phyloP scores from a whole-genome alignment of 2,797 vertebrate species.

The Hydrolagus colliei region DNA sequence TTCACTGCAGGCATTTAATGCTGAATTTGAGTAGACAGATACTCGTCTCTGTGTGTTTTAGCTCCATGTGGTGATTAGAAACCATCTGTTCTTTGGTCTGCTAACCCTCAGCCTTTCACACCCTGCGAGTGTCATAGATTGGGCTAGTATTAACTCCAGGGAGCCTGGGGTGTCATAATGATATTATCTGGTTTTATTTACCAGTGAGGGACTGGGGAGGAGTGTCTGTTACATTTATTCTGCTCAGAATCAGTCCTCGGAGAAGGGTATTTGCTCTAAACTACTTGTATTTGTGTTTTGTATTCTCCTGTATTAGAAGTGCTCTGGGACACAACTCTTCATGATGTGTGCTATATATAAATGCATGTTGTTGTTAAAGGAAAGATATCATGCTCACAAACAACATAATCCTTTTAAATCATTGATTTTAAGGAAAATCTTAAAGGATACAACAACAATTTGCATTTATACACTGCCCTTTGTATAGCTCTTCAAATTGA shows the following conservation, averaged over 20 bases:
- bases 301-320: no score
- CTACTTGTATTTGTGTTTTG: not conserved
- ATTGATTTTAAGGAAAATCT: not conserved
- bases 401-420: not conserved
- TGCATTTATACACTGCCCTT: not conserved
- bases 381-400: not conserved
- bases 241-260: not conserved
- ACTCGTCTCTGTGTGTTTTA: conserved; percentile 60
- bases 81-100: conserved; percentile 59
- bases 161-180: conserved; percentile 39
- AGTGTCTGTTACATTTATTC: not conserved
- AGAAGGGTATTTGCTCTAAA: not conserved
- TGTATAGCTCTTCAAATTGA: not conserved
- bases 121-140: conserved; percentile 44
- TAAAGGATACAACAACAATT: not conserved
- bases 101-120: conserved; percentile 47
- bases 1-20: conserved; percentile 33
- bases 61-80: conserved; percentile 60
- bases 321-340: no score
- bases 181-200: conserved; percentile 43
- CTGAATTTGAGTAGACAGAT: conserved; percentile 55
- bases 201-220: conserved; percentile 36
- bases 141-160: conserved; percentile 39
- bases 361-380: not conserved
- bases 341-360: no score